These are phyloP conservation scores for Sphaeridia pumilis DNA, from an alignment of 2,888 invertebrate species.

Conservation along the genomic window DNA sequence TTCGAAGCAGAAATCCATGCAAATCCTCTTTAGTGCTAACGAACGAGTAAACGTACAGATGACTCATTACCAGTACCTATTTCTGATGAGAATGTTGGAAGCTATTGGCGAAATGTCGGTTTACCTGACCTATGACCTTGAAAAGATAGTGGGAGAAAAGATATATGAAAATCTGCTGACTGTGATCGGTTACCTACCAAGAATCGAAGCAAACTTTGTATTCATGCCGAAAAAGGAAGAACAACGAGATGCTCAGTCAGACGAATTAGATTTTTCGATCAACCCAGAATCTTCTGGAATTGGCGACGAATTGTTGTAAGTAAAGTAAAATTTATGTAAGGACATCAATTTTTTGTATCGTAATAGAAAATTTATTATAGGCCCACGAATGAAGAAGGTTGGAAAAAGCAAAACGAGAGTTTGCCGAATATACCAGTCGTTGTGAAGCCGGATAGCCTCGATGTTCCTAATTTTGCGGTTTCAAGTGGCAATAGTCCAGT, in stretches of 20 bases:
- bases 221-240: constrained; percentile 24
- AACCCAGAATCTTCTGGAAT: too few species aligned
- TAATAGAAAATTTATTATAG: not conserved
- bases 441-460: constrained; percentile 3
- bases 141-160: constrained; percentile 51
- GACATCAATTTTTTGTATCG: not conserved
- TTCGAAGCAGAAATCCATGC: constrained; percentile 50
- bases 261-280: constrained; percentile 64
- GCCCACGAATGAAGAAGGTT: not conserved
- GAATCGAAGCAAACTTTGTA: constrained; percentile 33
- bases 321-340: too few species aligned
- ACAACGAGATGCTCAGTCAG: constrained; percentile 38
- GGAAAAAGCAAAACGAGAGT: constrained; percentile 5
- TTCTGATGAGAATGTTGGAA: constrained; percentile 72
- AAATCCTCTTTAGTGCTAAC: constrained; percentile 66
- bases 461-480: not conserved
- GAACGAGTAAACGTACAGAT: constrained; percentile 79
- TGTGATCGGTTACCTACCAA: constrained; percentile 30
- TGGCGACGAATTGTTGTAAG: constrained; percentile 40
- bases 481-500: constrained; percentile 15
- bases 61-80: constrained; percentile 86
- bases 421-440: not conserved
- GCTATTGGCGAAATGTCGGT: constrained; percentile 64
- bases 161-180: constrained; percentile 25
- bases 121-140: constrained; percentile 65